Evolutionary conservation across 2,113 vertebrate species (phyloP), one percentile per base, ranked within the genome.

Genomic region (Vimba vimba): DNA sequence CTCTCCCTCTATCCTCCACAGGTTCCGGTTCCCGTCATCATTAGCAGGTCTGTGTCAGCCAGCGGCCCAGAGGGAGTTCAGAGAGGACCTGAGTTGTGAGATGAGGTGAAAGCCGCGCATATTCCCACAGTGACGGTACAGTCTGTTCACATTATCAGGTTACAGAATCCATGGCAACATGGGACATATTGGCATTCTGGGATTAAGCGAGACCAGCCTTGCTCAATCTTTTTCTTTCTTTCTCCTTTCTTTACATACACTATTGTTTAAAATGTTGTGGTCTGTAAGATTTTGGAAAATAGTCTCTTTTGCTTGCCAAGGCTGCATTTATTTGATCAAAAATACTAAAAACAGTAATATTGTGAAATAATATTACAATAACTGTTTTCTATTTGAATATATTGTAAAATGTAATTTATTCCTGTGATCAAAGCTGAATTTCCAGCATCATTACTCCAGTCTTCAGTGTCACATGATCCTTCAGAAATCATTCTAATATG

Each of bases 161-260:
- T 90, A 91, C 93, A 75, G 88, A 85, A 21, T 89, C 91, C 92
- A 92, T 92, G 91, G 87, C 89, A 89, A 92, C 93, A 62, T 45
- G 79, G 73, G 83, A 88, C 81, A 68, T 86, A 45, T 75, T 76
- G 36, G 82, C 30, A 75, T 83, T 83, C 21, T 68, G 85, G 50
- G 82, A 74, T 83, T 83, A 83, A 68, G 27, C 12, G 33, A 25
- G 30, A 83, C 23, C 68, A 59, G 82, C 50, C 21, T 62, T 25
- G 3, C 8, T 68, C 10, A 1, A 1, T n/a, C 59, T 30, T 68
- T 52, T 33, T 47, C 4, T 12, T 17, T 69, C 17, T 27, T 12
- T 50, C n/a, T 68, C 25, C 8, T 21, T 68, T 52, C 2, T 68
- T 30, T 33, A 74, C 10, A 25, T 45, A 13, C 5, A 74, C 71